Evolutionary conservation across 2,888 invertebrate genomes (phyloP), one percentile per base, ranked within the genome.

Genomic region (Mystacides longicornis): DNA sequence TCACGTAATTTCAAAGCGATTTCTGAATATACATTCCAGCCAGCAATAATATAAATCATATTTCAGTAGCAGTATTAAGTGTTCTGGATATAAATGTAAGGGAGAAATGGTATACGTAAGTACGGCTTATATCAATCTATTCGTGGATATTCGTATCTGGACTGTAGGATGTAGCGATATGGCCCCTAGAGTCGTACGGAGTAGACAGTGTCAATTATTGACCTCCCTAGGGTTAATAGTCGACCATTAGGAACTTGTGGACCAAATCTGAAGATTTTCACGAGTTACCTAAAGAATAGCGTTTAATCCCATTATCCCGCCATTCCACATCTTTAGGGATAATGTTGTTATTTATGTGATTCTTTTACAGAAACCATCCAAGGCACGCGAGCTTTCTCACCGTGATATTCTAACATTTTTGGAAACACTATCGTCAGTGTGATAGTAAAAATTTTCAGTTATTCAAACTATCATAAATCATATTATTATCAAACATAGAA

Each of bases 1-100:
- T 37, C 37, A 37, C 37, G 37, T 37, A 37, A 37, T 37, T 37
- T 37, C 37, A 37, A 37, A 37, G 37, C 37, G 37, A 37, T 37
- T 37, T 37, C 37, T 37, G 14, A 7, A 37, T 37, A 14, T 37
- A 37, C 37, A 37, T 37, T 37, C 4, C 37, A 14, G 16, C n/a
- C 16, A 37, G 37, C 37, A 37, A 37, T 37, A 37, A 37, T 37
- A 37, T 37, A 37, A 37, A 37, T 37, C 37, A 37, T 37, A 37
- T 37, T 37, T 37, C 37, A 37, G n/a, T n/a, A n/a, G n/a, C n/a
- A n/a, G n/a, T n/a, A n/a, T n/a, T n/a, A n/a, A n/a, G n/a, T n/a
- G n/a, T n/a, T n/a, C n/a, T n/a, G n/a, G n/a, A n/a, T n/a, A n/a
- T n/a, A n/a, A n/a, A n/a, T n/a, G n/a, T n/a, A n/a, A n/a, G n/a